phyloP scores from a whole-genome alignment of 2,113 vertebrate species.

The Leptobrachium leishanense region DNA sequence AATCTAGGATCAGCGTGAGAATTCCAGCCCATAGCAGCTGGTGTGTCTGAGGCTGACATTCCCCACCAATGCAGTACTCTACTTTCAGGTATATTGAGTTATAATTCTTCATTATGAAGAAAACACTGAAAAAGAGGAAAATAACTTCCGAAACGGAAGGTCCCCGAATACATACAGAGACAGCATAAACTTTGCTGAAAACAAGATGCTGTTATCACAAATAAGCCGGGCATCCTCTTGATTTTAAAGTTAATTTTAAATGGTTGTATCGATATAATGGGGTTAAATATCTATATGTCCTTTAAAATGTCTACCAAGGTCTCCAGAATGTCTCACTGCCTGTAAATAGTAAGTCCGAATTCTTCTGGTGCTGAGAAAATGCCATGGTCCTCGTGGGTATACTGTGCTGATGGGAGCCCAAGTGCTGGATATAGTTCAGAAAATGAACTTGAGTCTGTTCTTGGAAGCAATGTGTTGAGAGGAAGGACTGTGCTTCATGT shows the following conservation, averaged over 20 bases:
- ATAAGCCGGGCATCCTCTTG: background rate
- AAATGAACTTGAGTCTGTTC: slow-evolving; percentile 59
- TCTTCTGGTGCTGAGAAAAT: slow-evolving; percentile 50
- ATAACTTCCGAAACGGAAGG: background rate
- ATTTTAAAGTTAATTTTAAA: background rate
- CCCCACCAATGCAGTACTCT: no score
- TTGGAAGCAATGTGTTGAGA: slow-evolving; percentile 62
- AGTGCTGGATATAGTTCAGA: slow-evolving; percentile 62
- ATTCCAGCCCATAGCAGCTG: no score
- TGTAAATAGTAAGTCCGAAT: slow-evolving; percentile 55
- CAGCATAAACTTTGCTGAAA: background rate
- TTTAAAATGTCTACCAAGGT: slow-evolving; percentile 73
- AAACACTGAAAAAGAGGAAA: background rate
- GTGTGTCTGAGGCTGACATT: no score
- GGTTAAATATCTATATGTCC: background rate
- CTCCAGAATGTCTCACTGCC: slow-evolving; percentile 71
- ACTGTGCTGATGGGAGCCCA: slow-evolving; percentile 46
- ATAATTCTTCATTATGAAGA: slow-evolving; percentile 32
- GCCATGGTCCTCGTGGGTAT: slow-evolving; percentile 38
- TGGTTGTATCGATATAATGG: background rate
- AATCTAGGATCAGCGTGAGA: no score
- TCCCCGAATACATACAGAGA: background rate
- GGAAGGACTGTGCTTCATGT: slow-evolving; percentile 73
- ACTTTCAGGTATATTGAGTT: background rate
- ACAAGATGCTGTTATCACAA: background rate